Conservation (phyloP, 2,797 vertebrate genomes). For the Sebastes iracundus region DNA sequence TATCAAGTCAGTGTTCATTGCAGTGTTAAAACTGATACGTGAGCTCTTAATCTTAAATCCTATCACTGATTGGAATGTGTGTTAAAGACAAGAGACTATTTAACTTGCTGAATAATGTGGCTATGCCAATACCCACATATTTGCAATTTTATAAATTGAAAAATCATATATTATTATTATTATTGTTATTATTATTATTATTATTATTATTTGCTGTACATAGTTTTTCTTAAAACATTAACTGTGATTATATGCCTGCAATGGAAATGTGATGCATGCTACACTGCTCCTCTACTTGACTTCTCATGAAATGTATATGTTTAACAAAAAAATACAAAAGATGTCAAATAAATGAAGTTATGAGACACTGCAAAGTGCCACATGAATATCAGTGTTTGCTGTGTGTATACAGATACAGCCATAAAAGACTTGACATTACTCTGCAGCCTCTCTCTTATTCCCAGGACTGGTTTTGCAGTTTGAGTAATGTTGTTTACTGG, state of each 20-base stretch:
- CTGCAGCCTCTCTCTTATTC: constrained; percentile 12
- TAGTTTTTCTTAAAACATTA: constrained; percentile 74
- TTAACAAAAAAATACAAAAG: constrained; percentile 63
- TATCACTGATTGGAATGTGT: constrained; percentile 60
- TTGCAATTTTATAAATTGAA: constrained; percentile 75
- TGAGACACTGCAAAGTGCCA: constrained; percentile 55
- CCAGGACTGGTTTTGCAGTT: constrained; percentile 10
- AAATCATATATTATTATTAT: constrained; percentile 40
- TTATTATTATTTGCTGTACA: constrained; percentile 65
- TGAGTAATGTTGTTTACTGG: constrained; percentile 42
- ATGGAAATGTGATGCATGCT: constrained; percentile 83
- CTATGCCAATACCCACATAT: constrained; percentile 63
- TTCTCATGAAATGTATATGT: constrained; percentile 82
- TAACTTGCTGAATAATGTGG: constrained; percentile 60
- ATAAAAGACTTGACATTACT: constrained; percentile 21
- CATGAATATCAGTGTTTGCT: constrained; percentile 45
- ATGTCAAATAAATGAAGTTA: constrained; percentile 69
- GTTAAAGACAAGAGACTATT: constrained; percentile 46
- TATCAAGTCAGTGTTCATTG: constrained; percentile 74
- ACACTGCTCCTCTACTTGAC: constrained; percentile 72
- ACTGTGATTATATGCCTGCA: constrained; percentile 81
- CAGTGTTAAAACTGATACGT: constrained; percentile 69
- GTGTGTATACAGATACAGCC: constrained; percentile 24
- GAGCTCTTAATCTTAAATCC: constrained; percentile 58
- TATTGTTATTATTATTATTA: constrained; percentile 50